Percentiles rank a stretch among this genome's conserved stretches.
Conservation (phyloP, 2,888 invertebrate species). For the Rotaria socialis region DNA sequence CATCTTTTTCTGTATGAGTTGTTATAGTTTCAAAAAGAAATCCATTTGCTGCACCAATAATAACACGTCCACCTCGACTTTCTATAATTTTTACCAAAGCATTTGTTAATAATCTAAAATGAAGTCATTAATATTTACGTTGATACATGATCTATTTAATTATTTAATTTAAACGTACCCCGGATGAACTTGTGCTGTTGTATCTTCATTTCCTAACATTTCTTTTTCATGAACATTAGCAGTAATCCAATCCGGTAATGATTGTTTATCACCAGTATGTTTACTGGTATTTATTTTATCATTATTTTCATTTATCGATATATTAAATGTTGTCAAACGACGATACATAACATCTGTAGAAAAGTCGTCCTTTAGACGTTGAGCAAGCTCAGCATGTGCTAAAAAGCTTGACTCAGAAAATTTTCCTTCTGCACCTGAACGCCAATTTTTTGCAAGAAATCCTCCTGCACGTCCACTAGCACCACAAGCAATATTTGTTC, state of each 20-base stretch:
- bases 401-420: background rate
- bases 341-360: constrained; percentile 31
- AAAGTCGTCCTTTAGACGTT: constrained; percentile 1
- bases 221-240: constrained; percentile 45
- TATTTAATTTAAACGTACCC: background rate
- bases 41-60: constrained; percentile 28
- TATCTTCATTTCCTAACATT: constrained; percentile 46
- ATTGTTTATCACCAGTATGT: background rate
- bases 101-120: constrained; percentile 20
- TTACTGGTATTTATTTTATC: background rate
- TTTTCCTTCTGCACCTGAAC: background rate
- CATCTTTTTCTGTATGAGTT: constrained; percentile 34
- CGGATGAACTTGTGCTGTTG: constrained; percentile 48
- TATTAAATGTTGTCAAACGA: background rate
- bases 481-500: constrained; percentile 31
- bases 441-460: constrained; percentile 30
- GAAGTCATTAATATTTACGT: background rate
- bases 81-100: background rate
- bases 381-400: background rate
- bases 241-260: background rate
- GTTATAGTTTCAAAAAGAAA: constrained; percentile 23
- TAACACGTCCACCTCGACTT: constrained; percentile 5
- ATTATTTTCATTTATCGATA: background rate
- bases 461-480: constrained; percentile 20
- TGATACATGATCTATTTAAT: background rate